Evolutionary conservation across 2,888 invertebrate species (phyloP).

Genomic region (Fragum fragum): DNA sequence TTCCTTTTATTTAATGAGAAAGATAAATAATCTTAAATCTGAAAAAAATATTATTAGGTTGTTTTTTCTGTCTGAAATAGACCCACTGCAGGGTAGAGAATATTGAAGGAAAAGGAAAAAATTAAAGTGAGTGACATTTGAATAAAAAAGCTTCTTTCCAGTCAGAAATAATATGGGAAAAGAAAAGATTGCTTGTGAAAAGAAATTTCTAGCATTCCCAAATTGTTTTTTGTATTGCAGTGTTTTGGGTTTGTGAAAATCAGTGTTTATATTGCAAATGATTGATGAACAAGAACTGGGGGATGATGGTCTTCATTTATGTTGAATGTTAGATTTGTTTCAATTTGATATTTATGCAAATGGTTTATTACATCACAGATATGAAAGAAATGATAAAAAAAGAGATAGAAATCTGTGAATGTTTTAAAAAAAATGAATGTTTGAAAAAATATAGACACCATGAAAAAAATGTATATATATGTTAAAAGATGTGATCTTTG

Average conservation of each 20-base stretch:
- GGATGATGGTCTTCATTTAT: neutral
- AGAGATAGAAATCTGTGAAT: slow-evolving; percentile 19
- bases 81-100: no score
- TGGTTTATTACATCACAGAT: neutral
- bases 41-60: no score
- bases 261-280: neutral
- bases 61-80: no score
- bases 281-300: neutral
- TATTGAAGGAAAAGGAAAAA: no score
- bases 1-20: no score
- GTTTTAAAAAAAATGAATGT: slow-evolving; percentile 7
- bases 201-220: neutral
- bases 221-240: neutral
- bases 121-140: neutral
- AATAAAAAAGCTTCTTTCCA: neutral
- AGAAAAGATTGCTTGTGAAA: neutral
- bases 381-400: slow-evolving; percentile 6
- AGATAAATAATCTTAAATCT: no score
- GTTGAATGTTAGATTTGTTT: neutral
- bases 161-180: neutral
- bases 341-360: neutral
- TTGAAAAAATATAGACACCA: slow-evolving; percentile 23
- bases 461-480: neutral
- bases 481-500: slow-evolving; percentile 26
- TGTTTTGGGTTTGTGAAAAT: neutral